phyloP scores from a whole-genome alignment of 64 coral and sea anemone species.

The Anthopleura sola region DNA sequence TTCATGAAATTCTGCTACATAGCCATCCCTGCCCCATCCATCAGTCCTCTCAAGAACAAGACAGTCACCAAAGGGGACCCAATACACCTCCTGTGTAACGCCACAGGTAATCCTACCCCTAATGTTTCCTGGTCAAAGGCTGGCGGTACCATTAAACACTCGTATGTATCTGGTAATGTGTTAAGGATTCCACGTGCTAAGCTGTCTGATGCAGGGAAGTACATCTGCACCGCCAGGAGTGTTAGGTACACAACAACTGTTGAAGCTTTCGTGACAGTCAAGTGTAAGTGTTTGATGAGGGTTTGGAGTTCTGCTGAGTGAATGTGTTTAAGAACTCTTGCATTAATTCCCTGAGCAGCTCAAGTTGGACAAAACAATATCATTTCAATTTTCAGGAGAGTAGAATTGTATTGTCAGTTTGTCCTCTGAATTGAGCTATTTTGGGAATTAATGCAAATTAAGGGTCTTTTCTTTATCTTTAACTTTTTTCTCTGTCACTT shows the following conservation, averaged over 20 bases:
- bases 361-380: too few species aligned
- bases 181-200: background rate
- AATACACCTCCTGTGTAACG: background rate
- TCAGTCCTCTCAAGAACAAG: background rate
- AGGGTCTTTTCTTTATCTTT: too few species aligned
- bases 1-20: background rate
- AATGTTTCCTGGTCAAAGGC: background rate
- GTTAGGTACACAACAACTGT: background rate
- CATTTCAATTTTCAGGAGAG: too few species aligned
- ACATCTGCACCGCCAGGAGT: background rate
- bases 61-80: background rate
- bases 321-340: too few species aligned
- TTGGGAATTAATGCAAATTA: too few species aligned
- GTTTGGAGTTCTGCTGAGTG: too few species aligned
- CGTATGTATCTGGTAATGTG: background rate
- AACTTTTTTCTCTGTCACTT: too few species aligned
- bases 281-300: background rate
- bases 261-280: background rate
- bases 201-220: background rate
- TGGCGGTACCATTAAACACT: background rate
- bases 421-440: too few species aligned
- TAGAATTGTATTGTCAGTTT: too few species aligned
- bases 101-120: background rate
- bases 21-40: background rate
- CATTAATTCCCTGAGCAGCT: too few species aligned